Conservation (phyloP, 2,888 invertebrate genomes). For the Aphodius sticticus region DNA sequence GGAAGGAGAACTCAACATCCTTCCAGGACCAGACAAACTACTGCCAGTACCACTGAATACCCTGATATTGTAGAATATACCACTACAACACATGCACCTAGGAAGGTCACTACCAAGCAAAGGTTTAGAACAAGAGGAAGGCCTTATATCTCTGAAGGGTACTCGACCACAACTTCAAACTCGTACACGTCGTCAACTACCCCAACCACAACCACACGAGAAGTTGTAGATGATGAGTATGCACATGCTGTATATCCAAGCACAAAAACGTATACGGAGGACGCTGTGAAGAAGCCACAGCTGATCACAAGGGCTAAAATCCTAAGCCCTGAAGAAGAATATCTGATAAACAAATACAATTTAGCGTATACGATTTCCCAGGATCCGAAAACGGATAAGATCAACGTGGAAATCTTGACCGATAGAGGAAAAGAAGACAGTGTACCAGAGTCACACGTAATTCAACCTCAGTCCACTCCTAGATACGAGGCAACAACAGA, state of each 20-base stretch:
- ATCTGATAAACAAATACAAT: slow-evolving; percentile 35
- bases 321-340: slow-evolving; percentile 36
- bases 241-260: not conserved
- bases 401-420: slow-evolving; percentile 10
- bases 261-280: slow-evolving; percentile 12
- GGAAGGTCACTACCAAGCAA: slow-evolving; percentile 44
- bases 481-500: not conserved
- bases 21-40: slow-evolving; percentile 37
- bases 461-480: slow-evolving; percentile 14
- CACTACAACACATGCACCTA: slow-evolving; percentile 33
- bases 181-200: not conserved
- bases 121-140: slow-evolving; percentile 54
- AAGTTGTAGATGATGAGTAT: slow-evolving; percentile 18
- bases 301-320: slow-evolving; percentile 32
- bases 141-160: slow-evolving; percentile 38
- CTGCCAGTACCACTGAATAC: slow-evolving; percentile 31
- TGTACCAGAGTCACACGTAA: not conserved
- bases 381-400: slow-evolving; percentile 25
- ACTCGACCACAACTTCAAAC: slow-evolving; percentile 16
- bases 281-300: slow-evolving; percentile 30
- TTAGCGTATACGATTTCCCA: slow-evolving; percentile 27
- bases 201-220: slow-evolving; percentile 23
- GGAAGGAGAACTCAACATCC: slow-evolving; percentile 40
- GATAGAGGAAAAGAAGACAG: not conserved
- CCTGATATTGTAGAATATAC: slow-evolving; percentile 8